These are phyloP conservation scores for Phymorhynchus buccinoides DNA, from an alignment of 1,140 invertebrate species.

Conservation along the genomic window DNA sequence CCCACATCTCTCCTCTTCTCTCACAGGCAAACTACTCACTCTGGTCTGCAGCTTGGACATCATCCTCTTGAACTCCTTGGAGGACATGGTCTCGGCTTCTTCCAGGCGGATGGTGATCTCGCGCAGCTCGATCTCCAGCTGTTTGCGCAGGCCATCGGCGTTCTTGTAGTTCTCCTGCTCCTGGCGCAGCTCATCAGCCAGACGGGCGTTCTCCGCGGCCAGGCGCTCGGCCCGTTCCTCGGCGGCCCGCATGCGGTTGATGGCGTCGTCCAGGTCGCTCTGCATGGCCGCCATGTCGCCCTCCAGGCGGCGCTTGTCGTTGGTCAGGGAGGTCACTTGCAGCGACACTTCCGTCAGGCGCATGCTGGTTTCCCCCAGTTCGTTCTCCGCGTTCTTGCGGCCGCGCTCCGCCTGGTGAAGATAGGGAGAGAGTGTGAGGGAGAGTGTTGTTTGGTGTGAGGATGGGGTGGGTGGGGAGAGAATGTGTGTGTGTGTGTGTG, in stretches of 20 bases:
- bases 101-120: constrained; percentile 73
- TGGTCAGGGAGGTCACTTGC: constrained; percentile 67
- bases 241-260: constrained; percentile 78
- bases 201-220: constrained; percentile 64
- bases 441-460: too few species aligned
- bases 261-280: constrained; percentile 95
- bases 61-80: constrained; percentile 72
- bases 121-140: constrained; percentile 73
- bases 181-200: constrained; percentile 72
- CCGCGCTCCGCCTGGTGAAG: constrained; percentile 68
- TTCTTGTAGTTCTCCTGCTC: constrained; percentile 75
- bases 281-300: constrained; percentile 73
- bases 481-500: too few species aligned
- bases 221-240: constrained; percentile 72
- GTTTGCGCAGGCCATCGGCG: constrained; percentile 72
- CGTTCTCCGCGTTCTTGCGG: constrained; percentile 72
- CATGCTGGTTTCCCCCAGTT: constrained; percentile 64
- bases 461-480: too few species aligned
- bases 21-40: constrained; percentile 55
- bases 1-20: not conserved
- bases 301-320: constrained; percentile 73
- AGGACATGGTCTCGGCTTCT: constrained; percentile 73
- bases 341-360: constrained; percentile 69
- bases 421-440: not conserved
- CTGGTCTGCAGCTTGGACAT: constrained; percentile 72